Evolutionary conservation across 2,113 vertebrate genomes (phyloP).

Genomic region (Larimichthys polyactis): DNA sequence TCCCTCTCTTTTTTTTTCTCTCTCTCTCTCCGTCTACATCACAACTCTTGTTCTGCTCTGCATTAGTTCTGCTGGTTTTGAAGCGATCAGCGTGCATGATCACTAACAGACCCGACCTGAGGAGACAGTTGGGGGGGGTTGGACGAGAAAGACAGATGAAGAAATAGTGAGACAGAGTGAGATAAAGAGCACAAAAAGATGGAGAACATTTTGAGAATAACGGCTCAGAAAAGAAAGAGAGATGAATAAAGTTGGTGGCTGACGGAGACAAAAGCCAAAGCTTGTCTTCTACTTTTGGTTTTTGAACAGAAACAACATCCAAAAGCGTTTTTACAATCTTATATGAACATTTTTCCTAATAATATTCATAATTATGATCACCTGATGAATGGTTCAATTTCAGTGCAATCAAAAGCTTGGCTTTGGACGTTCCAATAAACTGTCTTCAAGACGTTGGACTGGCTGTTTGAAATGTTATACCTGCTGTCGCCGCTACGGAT

Average conservation of each 20-base stretch:
- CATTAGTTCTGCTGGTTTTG: slow-evolving; percentile 84
- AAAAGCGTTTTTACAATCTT: no score
- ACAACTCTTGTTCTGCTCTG: slow-evolving; percentile 71
- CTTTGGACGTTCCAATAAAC: slow-evolving; percentile 11
- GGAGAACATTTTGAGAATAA: slow-evolving; percentile 6
- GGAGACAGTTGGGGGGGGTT: slow-evolving; percentile 50
- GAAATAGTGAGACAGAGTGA: slow-evolving; percentile 12
- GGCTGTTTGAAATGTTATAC: slow-evolving; percentile 30
- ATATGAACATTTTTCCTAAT: background rate
- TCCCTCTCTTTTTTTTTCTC: background rate
- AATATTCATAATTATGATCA: background rate
- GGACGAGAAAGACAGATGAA: slow-evolving; percentile 33
- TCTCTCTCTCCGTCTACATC: slow-evolving; percentile 51
- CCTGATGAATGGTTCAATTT: background rate
- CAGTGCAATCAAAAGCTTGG: background rate
- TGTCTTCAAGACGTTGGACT: slow-evolving; percentile 6
- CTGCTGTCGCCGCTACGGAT: slow-evolving; percentile 9
- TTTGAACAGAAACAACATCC: background rate
- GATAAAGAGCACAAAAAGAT: slow-evolving; percentile 11
- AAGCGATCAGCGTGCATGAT: slow-evolving; percentile 80
- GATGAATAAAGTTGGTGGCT: background rate
- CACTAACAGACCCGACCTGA: slow-evolving; percentile 75
- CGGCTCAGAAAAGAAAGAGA: background rate
- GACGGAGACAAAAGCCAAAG: background rate
- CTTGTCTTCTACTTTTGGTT: background rate